These are phyloP conservation scores for Callospermophilus lateralis DNA, from an alignment of 2,113 vertebrate species.

Conservation along the genomic window DNA sequence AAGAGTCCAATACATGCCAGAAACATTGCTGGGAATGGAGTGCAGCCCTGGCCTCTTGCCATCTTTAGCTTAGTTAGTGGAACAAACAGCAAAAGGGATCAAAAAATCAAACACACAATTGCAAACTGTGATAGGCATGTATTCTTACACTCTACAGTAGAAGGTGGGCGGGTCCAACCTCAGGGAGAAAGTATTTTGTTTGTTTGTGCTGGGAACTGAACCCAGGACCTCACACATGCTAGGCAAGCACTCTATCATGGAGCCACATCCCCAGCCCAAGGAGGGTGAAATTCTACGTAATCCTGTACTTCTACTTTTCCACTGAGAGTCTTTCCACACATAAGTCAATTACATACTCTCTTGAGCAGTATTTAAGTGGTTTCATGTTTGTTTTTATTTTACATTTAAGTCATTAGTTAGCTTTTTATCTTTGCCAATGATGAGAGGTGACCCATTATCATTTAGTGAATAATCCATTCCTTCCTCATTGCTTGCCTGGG, in stretches of 20 bases:
- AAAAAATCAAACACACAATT: neutral
- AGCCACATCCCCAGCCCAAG: too few relatives aligned
- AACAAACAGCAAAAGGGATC: neutral
- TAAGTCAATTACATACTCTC: neutral
- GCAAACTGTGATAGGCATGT: neutral
- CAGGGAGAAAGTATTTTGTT: too few relatives aligned
- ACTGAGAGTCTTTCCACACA: neutral
- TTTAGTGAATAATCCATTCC: neutral
- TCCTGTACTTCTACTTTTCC: neutral
- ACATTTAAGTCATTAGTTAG: neutral
- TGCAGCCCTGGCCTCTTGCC: fast-evolving
- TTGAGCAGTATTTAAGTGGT: neutral
- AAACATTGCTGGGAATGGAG: neutral
- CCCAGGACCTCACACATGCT: too few relatives aligned
- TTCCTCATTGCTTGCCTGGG: neutral
- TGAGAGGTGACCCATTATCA: neutral
- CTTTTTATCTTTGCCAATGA: neutral
- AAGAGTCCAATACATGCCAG: neutral
- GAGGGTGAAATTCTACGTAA: neutral
- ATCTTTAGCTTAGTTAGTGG: neutral
- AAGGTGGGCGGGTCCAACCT: neutral
- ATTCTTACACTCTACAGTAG: neutral
- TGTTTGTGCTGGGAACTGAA: too few relatives aligned
- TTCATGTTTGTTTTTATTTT: neutral
- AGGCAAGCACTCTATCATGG: too few relatives aligned